A percentile compares a stretch with the other conserved stretches of the same genome.
Conservation (phyloP, 64 coral and sea anemone species). For the Dendronephthya gigantea region DNA sequence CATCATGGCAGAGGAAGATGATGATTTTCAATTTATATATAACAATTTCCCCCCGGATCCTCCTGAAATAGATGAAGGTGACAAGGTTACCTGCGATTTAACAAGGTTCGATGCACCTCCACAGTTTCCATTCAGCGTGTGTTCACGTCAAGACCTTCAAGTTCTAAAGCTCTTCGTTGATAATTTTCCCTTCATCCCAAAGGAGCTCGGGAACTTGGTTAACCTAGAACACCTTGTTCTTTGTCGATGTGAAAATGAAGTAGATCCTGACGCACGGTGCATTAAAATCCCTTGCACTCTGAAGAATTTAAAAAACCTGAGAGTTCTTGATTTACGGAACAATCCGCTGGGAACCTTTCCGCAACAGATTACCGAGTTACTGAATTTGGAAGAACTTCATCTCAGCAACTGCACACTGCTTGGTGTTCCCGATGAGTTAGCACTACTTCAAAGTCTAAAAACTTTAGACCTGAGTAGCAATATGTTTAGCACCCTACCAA, state of each 20-base stretch:
- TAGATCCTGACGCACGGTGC: neutral
- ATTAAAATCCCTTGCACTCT: constrained; percentile 43
- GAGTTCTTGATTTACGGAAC: constrained; percentile 51
- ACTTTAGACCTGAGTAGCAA: constrained; percentile 68
- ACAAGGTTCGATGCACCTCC: neutral
- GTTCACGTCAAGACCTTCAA: neutral
- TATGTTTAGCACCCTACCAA: constrained; percentile 32
- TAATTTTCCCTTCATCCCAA: constrained; percentile 31
- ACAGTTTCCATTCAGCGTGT: neutral
- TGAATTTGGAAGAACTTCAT: constrained; percentile 50
- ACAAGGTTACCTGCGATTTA: neutral
- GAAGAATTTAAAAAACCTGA: constrained; percentile 24
- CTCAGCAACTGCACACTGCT: constrained; percentile 51
- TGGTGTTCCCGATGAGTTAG: constrained; percentile 44
- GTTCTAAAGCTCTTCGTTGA: constrained; percentile 6
- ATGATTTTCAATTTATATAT: neutral
- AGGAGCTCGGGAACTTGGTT: constrained; percentile 24
- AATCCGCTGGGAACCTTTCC: constrained; percentile 67
- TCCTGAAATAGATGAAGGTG: neutral
- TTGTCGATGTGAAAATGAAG: neutral
- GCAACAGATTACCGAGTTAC: constrained; percentile 44
- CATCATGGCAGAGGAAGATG: neutral
- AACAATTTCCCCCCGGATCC: neutral
- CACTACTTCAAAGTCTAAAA: constrained; percentile 31
- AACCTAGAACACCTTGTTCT: constrained; percentile 51